Base-by-base conservation (phyloP, 2,113 vertebrate species). In the Trichechus manatus region DNA sequence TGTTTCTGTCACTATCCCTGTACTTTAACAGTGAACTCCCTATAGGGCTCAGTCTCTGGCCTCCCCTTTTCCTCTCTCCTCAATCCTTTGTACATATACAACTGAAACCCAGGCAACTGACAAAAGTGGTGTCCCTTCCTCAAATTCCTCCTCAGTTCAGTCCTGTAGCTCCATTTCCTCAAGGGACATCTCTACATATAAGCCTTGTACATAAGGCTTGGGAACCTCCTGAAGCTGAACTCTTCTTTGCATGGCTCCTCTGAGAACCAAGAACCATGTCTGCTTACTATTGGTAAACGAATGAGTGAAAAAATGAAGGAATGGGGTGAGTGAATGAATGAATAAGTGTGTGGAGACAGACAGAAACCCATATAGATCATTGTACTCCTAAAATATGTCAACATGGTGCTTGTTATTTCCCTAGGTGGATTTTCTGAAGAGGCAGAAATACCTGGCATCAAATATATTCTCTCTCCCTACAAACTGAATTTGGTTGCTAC, bases 371-470 rank as follows among this genome's bases (percentile, higher is more conserved):
- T 13, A 29, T 3, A 66, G 11, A 63, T 53, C 19, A 42, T 23
- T 42, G 27, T 9, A 68, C 4, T 31, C 36, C 29, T 91, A 31
- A 17, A 89, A 93, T 56, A 61, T 36, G 23, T 68, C 91, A 86
- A 89, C 25, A 14, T 27, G 20, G 2, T 23, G 0, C 59, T 87
- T 92, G 2, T n/a, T 85, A 15, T 97, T 97, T 97, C 91, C 7
- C 61, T 82, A 99, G 99, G 99, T 98, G 99, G 99, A 15, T 99
- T 99, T 96, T 98, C 98, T 10, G 99, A 99, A 97, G 99, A 99
- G 81, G 99, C 98, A 0, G 99, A 99, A 98, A 97, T 99, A 53
- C 8, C 98, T 19, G 97, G 97, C 4, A 98, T 99, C 91, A 99
- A 96, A 94, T 99, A 99, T 44, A 97, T 99, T 39, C 97, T 98